A percentile compares a stretch with the other conserved stretches of the same genome.
These are phyloP conservation scores for Tachysurus fulvidraco DNA, from an alignment of 2,113 vertebrate genomes.

Conservation along the genomic window DNA sequence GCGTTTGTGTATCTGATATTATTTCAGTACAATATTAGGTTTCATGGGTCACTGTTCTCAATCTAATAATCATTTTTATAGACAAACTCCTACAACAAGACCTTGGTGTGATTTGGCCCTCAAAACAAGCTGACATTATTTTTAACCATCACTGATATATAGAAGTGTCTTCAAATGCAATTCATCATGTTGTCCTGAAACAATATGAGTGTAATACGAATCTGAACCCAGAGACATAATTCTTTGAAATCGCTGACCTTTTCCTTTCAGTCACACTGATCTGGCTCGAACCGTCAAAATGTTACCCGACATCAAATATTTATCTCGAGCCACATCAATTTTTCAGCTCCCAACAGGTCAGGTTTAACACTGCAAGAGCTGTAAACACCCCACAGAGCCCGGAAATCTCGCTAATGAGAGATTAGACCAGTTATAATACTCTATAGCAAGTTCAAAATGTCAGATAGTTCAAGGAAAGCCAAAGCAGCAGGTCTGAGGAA, in stretches of 20 bases:
- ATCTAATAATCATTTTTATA: not conserved
- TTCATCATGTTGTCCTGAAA: not conserved
- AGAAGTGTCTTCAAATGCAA: not conserved
- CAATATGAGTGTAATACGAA: not conserved
- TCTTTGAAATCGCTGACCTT: not conserved
- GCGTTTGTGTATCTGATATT: not conserved
- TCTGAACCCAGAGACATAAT: not conserved
- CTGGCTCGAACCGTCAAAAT: not conserved
- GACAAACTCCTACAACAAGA: not conserved
- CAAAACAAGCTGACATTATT: not conserved
- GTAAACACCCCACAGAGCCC: not conserved
- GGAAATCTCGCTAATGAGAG: not conserved
- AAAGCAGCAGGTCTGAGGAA: not conserved
- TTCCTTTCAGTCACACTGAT: not conserved
- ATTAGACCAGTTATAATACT: not conserved
- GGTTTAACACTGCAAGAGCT: conserved; percentile 1
- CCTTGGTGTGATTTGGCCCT: too few relatives aligned
- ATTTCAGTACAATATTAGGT: not conserved
- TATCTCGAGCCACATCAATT: conserved; percentile 50
- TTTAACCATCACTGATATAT: not conserved
- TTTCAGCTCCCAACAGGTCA: conserved; percentile 51
- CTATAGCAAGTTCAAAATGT: not conserved
- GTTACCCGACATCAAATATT: conserved; percentile 64
- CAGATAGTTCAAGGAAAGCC: not conserved
- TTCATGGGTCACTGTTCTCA: not conserved